Conservation (phyloP, 35 echinoderm and acorn worm species). For the Strongylocentrotus purpuratus region DNA sequence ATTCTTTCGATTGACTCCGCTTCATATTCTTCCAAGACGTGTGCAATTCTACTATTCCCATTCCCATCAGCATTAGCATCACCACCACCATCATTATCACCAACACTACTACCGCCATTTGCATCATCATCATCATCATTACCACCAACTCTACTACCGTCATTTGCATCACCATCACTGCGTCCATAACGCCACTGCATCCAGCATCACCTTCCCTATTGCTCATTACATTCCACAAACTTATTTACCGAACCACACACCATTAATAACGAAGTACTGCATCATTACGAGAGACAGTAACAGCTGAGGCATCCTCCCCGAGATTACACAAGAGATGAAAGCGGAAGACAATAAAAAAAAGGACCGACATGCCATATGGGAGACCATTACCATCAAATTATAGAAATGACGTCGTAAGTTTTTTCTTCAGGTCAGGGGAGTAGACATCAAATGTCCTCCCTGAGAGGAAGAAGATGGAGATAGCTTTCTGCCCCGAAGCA, state of each 20-base stretch:
- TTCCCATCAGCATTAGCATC: neutral
- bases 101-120: neutral
- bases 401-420: neutral
- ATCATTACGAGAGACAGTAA: neutral
- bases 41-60: too few species aligned
- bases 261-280: neutral
- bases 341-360: too few species aligned
- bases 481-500: neutral
- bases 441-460: neutral
- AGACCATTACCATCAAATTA: neutral
- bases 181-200: neutral
- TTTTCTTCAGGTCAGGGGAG: neutral
- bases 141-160: neutral
- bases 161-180: neutral
- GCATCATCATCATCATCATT: neutral
- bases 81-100: neutral
- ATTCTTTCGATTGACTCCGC: too few species aligned
- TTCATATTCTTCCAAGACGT: too few species aligned
- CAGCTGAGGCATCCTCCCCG: neutral
- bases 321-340: too few species aligned
- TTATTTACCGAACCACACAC: neutral
- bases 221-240: neutral
- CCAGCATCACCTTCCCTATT: neutral
- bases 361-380: neutral
- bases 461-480: neutral